Evolutionary conservation across 2,113 vertebrate genomes (phyloP), one percentile per base, ranked within the genome.

Genomic region (Pholis gunnellus): DNA sequence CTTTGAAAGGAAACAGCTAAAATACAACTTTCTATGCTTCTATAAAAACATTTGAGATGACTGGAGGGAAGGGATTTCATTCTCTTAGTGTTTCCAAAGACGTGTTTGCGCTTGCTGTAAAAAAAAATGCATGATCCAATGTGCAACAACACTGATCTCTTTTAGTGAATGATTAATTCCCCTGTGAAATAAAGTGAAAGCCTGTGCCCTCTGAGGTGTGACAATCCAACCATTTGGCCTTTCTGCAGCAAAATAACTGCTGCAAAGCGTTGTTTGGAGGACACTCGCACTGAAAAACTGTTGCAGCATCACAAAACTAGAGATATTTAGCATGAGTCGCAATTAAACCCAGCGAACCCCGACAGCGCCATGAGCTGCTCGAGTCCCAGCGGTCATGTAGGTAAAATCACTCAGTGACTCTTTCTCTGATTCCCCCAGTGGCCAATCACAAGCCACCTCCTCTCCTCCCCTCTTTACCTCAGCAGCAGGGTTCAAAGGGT

Each of bases 401-500:
- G 34, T 34, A 27, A 54, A 10, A 59, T 65, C 64, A 69, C 56
- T 73, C 44, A 29, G 38, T 52, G 44, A 48, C 57, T 44, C 52
- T 79, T 63, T 81, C 67, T 73, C 42, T 9, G 40, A 72, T 77
- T 85, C 44, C n/a, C 73, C 29, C 22, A 61, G 72, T 64, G 78
- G 34, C 42, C 20, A 29, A 42, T 52, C 29, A 63, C 36, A 42
- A 75, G 63, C 38, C 10, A 11, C 77, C 22, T 29, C 46, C 87
- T 66, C 54, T 78, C 74, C 57, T 68, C 6, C 3, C n/a, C 31
- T 84, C 74, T 72, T 69, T 78, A 79, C 67, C 63, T 50, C 80
- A 80, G 61, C 14, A 50, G 46, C 50, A 63, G 36, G 59, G 88
- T 77, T 86, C 48, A 90, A 66, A 85, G 90, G 90, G 85, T 90